Evolutionary conservation across 2,113 vertebrate genomes (phyloP).

Genomic region (Megalops atlanticus): DNA sequence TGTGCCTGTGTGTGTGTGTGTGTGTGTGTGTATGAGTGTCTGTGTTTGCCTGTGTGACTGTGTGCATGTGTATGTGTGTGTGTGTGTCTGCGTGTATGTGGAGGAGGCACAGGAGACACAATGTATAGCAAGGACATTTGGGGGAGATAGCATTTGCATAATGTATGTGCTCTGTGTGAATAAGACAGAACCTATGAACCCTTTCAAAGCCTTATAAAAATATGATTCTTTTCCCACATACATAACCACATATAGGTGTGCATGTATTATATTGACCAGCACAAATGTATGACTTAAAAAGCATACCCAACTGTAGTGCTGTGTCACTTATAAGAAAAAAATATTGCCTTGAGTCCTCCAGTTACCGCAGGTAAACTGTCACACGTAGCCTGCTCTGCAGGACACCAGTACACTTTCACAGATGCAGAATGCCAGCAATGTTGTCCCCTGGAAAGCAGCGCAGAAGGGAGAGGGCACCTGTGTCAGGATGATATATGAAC

Average conservation of each 20-base stretch:
- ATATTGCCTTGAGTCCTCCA: neutral
- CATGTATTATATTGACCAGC: neutral
- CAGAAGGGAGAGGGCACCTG: constrained; percentile 58
- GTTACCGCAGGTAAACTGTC: neutral
- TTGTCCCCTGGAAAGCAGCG: constrained; percentile 51
- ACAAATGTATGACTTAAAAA: neutral
- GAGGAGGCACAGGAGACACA: no score
- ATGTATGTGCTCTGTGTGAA: no score
- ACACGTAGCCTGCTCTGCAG: no score
- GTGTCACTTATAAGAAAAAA: neutral
- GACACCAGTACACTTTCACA: constrained; percentile 46
- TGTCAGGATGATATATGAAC: constrained; percentile 75
- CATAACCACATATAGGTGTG: neutral
- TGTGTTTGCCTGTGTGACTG: neutral
- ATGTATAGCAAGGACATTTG: no score
- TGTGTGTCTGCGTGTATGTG: no score
- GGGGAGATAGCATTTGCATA: no score
- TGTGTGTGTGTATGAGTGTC: neutral
- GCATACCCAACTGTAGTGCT: neutral
- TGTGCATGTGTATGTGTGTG: neutral
- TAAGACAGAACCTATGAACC: no score
- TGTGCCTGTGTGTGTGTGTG: neutral
- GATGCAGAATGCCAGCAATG: constrained; percentile 60
- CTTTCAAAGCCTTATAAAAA: neutral
- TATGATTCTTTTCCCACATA: neutral